Conservation (phyloP, 2,797 vertebrate genomes). For the Melanotaenia pygmaea region DNA sequence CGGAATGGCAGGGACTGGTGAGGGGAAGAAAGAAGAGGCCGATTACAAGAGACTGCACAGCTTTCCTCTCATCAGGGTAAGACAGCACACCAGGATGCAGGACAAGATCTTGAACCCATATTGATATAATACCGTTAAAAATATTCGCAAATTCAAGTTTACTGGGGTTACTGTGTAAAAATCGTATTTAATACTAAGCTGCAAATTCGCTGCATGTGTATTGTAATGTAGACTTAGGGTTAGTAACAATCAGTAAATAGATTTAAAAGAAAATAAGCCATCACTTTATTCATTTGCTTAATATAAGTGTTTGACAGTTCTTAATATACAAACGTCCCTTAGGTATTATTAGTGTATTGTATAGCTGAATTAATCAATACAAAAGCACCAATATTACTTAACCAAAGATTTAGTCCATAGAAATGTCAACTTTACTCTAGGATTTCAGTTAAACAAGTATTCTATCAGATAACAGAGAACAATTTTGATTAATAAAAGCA, state of each 20-base stretch:
- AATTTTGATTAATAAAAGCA: too few relatives aligned
- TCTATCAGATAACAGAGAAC: too few relatives aligned
- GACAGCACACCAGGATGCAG: constrained; percentile 5
- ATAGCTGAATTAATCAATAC: neutral
- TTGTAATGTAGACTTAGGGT: neutral
- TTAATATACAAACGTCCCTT: too few relatives aligned
- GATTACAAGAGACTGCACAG: constrained; percentile 97
- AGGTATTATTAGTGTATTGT: neutral
- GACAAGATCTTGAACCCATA: neutral
- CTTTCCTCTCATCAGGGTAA: constrained; percentile 96
- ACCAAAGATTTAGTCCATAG: neutral
- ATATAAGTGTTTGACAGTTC: neutral
- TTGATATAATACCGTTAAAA: neutral
- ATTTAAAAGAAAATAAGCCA: neutral
- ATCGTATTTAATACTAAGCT: neutral
- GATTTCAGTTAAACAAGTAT: neutral
- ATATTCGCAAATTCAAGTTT: neutral
- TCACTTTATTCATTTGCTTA: neutral
- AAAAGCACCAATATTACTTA: neutral
- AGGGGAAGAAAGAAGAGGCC: constrained; percentile 95
- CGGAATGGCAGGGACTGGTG: constrained; percentile 87
- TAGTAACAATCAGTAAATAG: neutral
- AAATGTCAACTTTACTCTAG: neutral
- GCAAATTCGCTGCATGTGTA: neutral
- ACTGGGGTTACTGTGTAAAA: neutral